phyloP scores from a whole-genome alignment of 2,797 vertebrate genomes.

The Hozukius guyotensis region DNA sequence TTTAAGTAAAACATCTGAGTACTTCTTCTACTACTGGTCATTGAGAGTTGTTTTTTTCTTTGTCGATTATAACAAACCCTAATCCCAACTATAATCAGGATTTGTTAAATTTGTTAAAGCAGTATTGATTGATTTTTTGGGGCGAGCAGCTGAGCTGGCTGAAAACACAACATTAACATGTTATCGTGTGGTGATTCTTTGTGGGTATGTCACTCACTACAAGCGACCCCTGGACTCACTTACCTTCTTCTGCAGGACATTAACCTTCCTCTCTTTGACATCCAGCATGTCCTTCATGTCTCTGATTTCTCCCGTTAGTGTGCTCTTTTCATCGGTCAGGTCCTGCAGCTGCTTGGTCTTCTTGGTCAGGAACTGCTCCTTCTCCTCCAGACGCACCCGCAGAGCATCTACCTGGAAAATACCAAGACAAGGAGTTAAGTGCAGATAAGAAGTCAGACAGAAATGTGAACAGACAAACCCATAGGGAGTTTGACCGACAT shows the following conservation, averaged over 20 bases:
- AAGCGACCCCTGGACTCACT: background rate
- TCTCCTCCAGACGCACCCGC: constrained; percentile 93
- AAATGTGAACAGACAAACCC: background rate
- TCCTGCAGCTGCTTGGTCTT: constrained; percentile 98
- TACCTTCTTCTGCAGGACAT: constrained; percentile 97
- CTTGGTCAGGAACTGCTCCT: constrained; percentile 94
- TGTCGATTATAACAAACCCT: background rate
- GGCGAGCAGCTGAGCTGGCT: background rate
- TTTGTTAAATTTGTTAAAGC: background rate
- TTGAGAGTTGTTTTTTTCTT: background rate
- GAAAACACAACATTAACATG: background rate
- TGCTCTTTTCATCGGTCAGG: constrained; percentile 95
- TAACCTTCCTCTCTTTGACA: constrained; percentile 97
- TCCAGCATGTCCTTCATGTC: constrained; percentile 99
- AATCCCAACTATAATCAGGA: background rate
- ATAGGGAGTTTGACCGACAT: background rate
- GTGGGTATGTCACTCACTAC: background rate
- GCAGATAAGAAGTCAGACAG: background rate
- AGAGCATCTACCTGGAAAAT: constrained; percentile 91
- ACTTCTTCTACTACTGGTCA: no score
- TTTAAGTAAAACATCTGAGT: no score
- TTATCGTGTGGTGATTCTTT: background rate
- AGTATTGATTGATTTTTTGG: background rate
- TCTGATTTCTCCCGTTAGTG: constrained; percentile 91
- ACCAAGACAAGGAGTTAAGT: background rate